These are phyloP conservation scores for Argyresthia goedartella DNA, from an alignment of 2,888 invertebrate genomes.

Conservation along the genomic window DNA sequence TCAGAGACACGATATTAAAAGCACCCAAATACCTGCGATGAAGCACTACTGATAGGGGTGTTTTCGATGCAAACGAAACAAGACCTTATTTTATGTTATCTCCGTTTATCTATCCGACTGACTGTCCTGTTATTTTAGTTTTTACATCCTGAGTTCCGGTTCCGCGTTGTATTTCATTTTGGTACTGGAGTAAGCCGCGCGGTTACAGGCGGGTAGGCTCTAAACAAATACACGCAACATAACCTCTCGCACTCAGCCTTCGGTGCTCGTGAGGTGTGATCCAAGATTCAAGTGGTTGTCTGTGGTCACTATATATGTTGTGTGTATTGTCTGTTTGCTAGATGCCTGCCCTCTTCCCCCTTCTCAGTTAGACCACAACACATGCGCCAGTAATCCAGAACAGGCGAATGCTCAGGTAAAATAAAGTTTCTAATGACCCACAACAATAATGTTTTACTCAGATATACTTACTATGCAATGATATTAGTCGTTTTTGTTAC, in stretches of 20 bases:
- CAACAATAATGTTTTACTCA: conserved; percentile 51
- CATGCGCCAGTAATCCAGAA: conserved; percentile 80
- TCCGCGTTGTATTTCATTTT: conserved; percentile 16
- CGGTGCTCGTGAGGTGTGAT: conserved; percentile 67
- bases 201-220: conserved; percentile 50
- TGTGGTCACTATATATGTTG: conserved; percentile 75
- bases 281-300: conserved; percentile 68
- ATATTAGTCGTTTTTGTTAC: conserved; percentile 51
- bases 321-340: conserved; percentile 93
- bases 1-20: not conserved
- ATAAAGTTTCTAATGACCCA: conserved; percentile 63
- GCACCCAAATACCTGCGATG: not conserved
- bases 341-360: conserved; percentile 94
- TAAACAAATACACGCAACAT: conserved; percentile 67
- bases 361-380: conserved; percentile 89
- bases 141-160: no score
- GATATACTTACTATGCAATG: conserved; percentile 59
- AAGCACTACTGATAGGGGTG: not conserved
- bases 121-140: conserved; percentile 55
- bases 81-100: conserved; percentile 48
- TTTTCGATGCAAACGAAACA: conserved; percentile 9
- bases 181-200: not conserved
- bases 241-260: conserved; percentile 45
- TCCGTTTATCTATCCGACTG: conserved; percentile 50
- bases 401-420: conserved; percentile 80